A percentile compares a stretch with the other conserved stretches of the same genome.
Conservation (phyloP, 2,113 vertebrate genomes). For the Aramus guarauna region DNA sequence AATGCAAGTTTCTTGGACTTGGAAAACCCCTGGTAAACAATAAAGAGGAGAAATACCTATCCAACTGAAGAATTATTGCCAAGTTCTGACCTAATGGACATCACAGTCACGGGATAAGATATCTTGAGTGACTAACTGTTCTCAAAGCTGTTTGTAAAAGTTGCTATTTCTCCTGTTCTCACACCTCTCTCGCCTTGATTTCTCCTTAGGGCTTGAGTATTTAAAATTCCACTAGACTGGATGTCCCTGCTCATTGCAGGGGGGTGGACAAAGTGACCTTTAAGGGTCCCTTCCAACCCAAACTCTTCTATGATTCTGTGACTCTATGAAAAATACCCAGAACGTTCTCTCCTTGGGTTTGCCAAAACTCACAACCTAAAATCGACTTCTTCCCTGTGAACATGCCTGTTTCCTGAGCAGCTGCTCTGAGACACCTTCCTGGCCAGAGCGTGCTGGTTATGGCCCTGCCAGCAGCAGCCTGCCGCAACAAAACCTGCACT, state of each 20-base stretch:
- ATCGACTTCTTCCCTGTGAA: background rate
- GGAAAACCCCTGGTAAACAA: background rate
- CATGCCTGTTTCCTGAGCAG: background rate
- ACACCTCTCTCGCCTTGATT: background rate
- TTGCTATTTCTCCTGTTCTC: background rate
- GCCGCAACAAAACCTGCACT: background rate
- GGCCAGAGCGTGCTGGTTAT: accelerated
- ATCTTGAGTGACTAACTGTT: background rate
- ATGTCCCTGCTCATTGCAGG: too few relatives aligned
- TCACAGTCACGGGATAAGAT: background rate
- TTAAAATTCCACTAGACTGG: background rate
- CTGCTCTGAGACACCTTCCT: background rate
- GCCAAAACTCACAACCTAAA: background rate
- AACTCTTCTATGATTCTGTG: too few relatives aligned
- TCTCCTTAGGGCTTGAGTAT: background rate
- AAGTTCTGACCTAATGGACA: background rate
- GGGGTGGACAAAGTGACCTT: too few relatives aligned
- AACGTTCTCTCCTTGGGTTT: background rate
- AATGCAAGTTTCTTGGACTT: background rate
- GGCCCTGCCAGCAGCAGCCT: background rate
- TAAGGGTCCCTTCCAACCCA: too few relatives aligned
- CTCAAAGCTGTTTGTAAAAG: background rate
- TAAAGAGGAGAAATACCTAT: background rate
- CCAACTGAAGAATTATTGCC: background rate
- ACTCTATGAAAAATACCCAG: too few relatives aligned